Percentiles rank a stretch among this genome's conserved stretches.
Conservation (phyloP, 2,113 vertebrate species). For the Xiphias gladius region DNA sequence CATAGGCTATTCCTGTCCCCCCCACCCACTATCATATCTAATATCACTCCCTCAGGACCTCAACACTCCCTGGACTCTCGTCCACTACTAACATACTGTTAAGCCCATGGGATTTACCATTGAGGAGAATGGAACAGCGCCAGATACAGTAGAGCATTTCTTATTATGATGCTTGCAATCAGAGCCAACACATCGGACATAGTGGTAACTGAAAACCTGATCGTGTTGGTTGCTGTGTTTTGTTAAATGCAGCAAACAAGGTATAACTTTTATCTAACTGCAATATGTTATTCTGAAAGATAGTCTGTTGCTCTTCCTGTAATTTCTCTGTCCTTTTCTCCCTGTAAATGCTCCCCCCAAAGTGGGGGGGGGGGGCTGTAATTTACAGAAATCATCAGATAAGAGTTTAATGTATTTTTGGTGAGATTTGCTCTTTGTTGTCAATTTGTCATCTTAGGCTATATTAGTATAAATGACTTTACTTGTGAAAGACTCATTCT, state of each 20-base stretch:
- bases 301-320: too few species aligned
- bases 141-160: constrained; percentile 25
- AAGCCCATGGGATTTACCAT: constrained; percentile 22
- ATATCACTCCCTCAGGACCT: constrained; percentile 63
- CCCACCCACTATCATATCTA: constrained; percentile 69
- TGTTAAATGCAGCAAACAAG: not conserved
- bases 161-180: not conserved
- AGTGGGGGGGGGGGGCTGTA: not conserved
- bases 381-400: not conserved
- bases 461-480: not conserved
- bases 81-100: constrained; percentile 37
- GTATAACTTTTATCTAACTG: not conserved
- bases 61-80: constrained; percentile 56
- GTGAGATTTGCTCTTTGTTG: not conserved
- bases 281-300: not conserved
- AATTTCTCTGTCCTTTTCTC: too few species aligned
- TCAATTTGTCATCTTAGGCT: not conserved
- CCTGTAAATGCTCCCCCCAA: too few species aligned
- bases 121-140: constrained; percentile 19
- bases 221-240: not conserved
- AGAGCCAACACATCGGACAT: constrained; percentile 1
- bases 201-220: not conserved
- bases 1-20: constrained; percentile 78
- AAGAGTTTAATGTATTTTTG: not conserved
- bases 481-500: not conserved